These are phyloP conservation scores for Antrozous pallidus DNA, from an alignment of 2,797 vertebrate species.

Conservation along the genomic window DNA sequence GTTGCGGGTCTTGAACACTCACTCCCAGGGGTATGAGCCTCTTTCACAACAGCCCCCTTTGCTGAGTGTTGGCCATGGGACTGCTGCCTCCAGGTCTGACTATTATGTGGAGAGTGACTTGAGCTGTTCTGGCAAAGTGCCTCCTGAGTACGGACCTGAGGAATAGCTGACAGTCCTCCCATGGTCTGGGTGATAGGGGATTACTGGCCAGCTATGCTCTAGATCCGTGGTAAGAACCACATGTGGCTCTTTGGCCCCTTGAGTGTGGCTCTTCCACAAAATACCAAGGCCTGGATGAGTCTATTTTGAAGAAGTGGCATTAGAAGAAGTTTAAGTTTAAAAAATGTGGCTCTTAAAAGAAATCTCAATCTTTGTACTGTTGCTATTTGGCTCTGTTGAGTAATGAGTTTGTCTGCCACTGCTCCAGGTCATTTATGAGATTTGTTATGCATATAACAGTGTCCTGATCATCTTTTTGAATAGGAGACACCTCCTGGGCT, in stretches of 20 bases:
- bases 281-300: too few relatives aligned
- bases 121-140: not conserved
- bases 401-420: not conserved
- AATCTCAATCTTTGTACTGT: too few relatives aligned
- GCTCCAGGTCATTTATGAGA: not conserved
- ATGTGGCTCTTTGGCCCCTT: too few relatives aligned
- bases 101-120: not conserved
- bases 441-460: not conserved
- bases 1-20: not conserved
- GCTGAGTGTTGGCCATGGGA: not conserved
- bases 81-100: not conserved
- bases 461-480: not conserved
- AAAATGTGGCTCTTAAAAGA: too few relatives aligned
- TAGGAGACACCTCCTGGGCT: not conserved
- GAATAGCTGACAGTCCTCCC: not conserved
- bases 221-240: not conserved
- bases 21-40: not conserved
- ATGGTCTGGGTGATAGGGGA: not conserved
- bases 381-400: too few relatives aligned
- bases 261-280: too few relatives aligned
- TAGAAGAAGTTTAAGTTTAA: too few relatives aligned
- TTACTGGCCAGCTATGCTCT: not conserved
- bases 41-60: not conserved
- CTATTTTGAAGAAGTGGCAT: too few relatives aligned
- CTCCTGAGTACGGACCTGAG: not conserved